Evolutionary conservation across 2,888 invertebrate genomes (phyloP).

Genomic region (Stomorhina lunata): DNA sequence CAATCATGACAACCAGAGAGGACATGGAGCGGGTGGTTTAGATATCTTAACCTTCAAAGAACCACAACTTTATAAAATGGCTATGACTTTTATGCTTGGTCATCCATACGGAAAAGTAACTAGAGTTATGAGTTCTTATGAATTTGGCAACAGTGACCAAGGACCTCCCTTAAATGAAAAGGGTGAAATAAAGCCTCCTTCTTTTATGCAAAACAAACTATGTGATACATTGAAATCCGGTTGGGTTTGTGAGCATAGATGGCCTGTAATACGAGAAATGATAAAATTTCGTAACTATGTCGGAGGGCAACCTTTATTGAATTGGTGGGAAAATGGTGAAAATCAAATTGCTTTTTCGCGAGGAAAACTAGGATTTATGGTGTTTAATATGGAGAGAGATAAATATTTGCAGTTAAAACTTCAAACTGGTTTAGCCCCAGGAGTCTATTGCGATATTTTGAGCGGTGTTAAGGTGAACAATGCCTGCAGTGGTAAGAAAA

Average conservation of each 20-base stretch:
- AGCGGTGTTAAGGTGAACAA: constrained; percentile 81
- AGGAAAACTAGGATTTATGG: constrained; percentile 86
- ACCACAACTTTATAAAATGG: constrained; percentile 85
- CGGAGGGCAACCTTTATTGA: constrained; percentile 80
- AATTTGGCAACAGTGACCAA: constrained; percentile 82
- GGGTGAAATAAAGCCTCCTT: constrained; percentile 84
- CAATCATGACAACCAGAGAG: constrained; percentile 93
- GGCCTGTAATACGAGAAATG: constrained; percentile 89
- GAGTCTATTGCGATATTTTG: constrained; percentile 90
- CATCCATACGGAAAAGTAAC: constrained; percentile 87
- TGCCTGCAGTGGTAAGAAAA: constrained; percentile 53
- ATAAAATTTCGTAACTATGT: constrained; percentile 86
- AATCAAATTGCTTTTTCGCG: constrained; percentile 91
- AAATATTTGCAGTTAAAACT: constrained; percentile 81
- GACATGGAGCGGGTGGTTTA: constrained; percentile 83
- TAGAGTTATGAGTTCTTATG: constrained; percentile 91
- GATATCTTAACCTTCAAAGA: constrained; percentile 82
- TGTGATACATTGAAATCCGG: constrained; percentile 83
- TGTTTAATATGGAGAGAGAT: constrained; percentile 84
- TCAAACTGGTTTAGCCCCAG: constrained; percentile 85
- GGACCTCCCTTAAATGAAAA: constrained; percentile 84
- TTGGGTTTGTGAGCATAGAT: constrained; percentile 91
- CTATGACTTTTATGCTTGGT: constrained; percentile 91
- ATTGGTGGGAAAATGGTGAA: constrained; percentile 89
- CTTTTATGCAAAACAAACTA: constrained; percentile 83